A percentile compares a stretch with the other conserved stretches of the same genome.
These are phyloP conservation scores for Drosophila lutescens DNA, from an alignment of 2,888 invertebrate genomes.

Conservation along the genomic window DNA sequence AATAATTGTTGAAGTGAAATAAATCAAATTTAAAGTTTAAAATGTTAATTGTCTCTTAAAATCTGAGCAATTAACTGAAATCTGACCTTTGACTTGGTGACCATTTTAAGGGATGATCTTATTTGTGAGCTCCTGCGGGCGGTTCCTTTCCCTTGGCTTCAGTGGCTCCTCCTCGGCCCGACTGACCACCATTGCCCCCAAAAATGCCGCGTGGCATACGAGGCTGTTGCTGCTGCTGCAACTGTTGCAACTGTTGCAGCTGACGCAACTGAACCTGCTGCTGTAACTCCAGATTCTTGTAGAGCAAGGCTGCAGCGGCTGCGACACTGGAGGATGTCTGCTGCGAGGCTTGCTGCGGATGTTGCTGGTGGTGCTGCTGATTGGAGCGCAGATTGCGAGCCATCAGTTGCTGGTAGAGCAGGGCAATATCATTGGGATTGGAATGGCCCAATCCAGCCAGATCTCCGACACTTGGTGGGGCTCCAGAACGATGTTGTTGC, in stretches of 20 bases:
- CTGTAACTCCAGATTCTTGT: constrained; percentile 40
- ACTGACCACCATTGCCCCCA: constrained; percentile 37
- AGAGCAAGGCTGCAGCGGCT: constrained; percentile 34
- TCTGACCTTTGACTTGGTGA: neutral
- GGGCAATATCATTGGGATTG: constrained; percentile 15
- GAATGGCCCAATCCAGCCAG: neutral
- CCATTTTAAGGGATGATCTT: neutral
- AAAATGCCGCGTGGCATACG: constrained; percentile 53
- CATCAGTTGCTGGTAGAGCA: constrained; percentile 37
- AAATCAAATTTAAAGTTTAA: neutral
- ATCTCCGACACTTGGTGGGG: neutral
- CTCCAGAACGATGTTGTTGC: neutral
- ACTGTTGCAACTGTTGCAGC: constrained; percentile 26
- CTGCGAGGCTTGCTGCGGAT: constrained; percentile 21
- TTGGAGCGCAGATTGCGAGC: constrained; percentile 20
- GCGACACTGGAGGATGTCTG: constrained; percentile 19
- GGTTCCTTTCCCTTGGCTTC: constrained; percentile 16
- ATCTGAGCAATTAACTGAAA: neutral
- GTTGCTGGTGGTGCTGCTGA: constrained; percentile 27
- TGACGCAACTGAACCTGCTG: constrained; percentile 36
- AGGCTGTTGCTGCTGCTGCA: constrained; percentile 21
- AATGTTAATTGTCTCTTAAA: neutral
- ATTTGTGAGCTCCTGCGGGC: constrained; percentile 7
- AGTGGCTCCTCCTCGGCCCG: neutral
- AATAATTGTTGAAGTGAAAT: neutral